phyloP scores from a whole-genome alignment of 2,888 invertebrate genomes.

The Synanthedon vespiformis region DNA sequence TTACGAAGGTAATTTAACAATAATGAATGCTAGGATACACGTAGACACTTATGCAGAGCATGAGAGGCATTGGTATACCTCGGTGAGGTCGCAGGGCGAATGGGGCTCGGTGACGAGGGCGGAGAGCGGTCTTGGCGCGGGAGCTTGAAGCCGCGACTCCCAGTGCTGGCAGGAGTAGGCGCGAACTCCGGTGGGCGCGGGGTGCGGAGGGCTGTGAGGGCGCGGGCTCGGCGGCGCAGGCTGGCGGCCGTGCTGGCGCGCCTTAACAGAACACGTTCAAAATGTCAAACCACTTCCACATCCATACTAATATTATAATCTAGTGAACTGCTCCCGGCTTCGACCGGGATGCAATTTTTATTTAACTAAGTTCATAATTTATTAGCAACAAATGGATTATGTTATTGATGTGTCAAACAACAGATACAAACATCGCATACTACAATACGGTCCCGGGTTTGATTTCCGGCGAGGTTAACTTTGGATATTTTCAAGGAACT shows the following conservation, averaged over 20 bases:
- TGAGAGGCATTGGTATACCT: constrained; percentile 43
- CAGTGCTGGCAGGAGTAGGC: constrained; percentile 72
- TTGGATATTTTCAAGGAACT: too few species aligned
- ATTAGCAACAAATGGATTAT: not conserved
- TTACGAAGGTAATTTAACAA: not conserved
- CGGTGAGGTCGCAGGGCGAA: constrained; percentile 59
- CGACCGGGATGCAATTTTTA: too few species aligned
- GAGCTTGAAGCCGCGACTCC: constrained; percentile 69
- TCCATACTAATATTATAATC: too few species aligned
- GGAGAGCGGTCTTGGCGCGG: constrained; percentile 58
- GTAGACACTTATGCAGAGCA: constrained; percentile 15
- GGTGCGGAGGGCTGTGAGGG: constrained; percentile 64
- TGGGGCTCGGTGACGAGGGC: constrained; percentile 56
- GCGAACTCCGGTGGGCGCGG: constrained; percentile 69
- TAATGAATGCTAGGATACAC: constrained; percentile 13
- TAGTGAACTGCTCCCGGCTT: too few species aligned
- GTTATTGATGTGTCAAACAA: not conserved
- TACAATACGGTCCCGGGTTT: too few species aligned
- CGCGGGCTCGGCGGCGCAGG: constrained; percentile 66
- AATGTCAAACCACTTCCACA: too few species aligned
- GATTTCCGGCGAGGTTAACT: too few species aligned
- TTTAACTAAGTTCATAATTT: too few species aligned
- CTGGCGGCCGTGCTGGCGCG: constrained; percentile 69
- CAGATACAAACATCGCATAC: too few species aligned
- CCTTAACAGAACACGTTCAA: constrained; percentile 18